Conservation (phyloP, 2,113 vertebrate species). For the Nibea albiflora region DNA sequence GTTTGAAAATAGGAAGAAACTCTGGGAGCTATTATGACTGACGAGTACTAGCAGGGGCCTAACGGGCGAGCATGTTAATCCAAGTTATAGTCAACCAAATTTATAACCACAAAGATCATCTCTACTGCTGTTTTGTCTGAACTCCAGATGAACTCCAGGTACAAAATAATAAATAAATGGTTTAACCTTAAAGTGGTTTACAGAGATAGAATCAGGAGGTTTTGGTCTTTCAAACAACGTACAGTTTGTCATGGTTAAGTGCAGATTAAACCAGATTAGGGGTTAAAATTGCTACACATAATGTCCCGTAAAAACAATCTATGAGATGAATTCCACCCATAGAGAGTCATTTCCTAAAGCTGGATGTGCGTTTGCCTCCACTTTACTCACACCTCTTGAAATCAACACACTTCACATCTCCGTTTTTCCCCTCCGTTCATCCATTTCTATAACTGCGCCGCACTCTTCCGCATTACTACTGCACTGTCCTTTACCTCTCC, state of each 20-base stretch:
- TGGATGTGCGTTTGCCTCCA: constrained; percentile 23
- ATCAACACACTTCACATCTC: neutral
- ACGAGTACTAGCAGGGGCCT: too few species aligned
- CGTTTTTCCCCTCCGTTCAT: neutral
- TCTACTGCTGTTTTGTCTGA: neutral
- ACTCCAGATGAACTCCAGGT: neutral
- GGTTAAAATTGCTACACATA: neutral
- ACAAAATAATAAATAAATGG: neutral
- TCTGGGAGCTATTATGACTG: too few species aligned
- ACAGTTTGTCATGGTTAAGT: neutral
- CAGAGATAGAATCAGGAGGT: neutral
- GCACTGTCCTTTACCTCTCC: constrained; percentile 73
- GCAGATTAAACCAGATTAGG: neutral
- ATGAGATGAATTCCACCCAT: neutral
- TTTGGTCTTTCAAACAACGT: neutral
- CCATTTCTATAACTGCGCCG: constrained; percentile 41
- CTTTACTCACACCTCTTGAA: constrained; percentile 24
- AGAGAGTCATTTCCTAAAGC: constrained; percentile 7
- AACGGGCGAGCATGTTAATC: too few species aligned
- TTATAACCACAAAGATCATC: neutral
- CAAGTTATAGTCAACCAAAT: neutral
- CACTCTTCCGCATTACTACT: constrained; percentile 46
- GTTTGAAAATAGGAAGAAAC: too few species aligned
- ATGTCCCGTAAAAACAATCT: neutral
- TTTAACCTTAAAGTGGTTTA: neutral